Conservation (phyloP, 2,797 vertebrate genomes). For the Cephalopachus bancanus region DNA sequence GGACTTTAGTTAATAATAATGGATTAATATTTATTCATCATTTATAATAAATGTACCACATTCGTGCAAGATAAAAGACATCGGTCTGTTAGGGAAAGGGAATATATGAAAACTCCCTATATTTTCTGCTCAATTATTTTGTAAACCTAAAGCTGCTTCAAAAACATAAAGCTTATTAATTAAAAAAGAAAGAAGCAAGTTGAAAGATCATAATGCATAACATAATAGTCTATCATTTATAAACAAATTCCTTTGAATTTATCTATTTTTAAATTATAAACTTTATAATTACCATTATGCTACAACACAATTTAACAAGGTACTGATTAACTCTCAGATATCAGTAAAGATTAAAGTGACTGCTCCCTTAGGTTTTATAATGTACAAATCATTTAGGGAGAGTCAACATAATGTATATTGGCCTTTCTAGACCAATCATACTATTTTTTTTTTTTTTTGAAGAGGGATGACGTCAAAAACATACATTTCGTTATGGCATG, state of each 20-base stretch:
- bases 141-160: no score
- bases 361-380: not conserved
- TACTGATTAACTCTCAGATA: not conserved
- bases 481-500: not conserved
- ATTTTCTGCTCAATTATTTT: no score
- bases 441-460: conserved; percentile 12
- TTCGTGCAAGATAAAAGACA: no score
- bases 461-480: not conserved
- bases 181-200: not conserved
- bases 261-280: not conserved
- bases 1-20: no score
- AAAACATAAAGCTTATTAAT: no score
- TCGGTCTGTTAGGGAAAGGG: no score
- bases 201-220: not conserved
- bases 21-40: no score
- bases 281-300: not conserved
- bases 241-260: not conserved
- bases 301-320: not conserved
- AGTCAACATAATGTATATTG: not conserved
- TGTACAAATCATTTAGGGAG: not conserved
- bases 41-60: no score
- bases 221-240: not conserved
- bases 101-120: no score
- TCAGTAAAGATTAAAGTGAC: not conserved
- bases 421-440: not conserved